Base-by-base conservation (phyloP, 2,113 vertebrate species). In the Ranitomeya variabilis region DNA sequence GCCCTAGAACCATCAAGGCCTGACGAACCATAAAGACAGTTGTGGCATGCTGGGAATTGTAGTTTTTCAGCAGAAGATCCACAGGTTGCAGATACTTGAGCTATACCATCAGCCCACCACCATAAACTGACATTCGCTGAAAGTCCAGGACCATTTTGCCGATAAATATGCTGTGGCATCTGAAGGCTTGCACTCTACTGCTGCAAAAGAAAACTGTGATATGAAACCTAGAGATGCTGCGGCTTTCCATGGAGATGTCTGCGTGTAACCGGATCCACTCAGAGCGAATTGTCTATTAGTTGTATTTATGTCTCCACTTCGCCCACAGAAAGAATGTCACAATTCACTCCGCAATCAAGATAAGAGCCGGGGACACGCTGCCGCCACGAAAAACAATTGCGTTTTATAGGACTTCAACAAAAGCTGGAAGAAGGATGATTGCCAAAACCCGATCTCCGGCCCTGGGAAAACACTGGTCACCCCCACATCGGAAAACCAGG, bases 81-180 rank as follows among this genome's bases (percentile, higher is more conserved):
- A 16, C 59, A 60, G 59, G 59, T 60, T 60, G 14, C 59, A 60
- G 59, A 60, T 60, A 6, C 2, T 60, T 60, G 14, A 60, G 14
- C 13, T 16, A 16, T 14, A 15, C 13, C 12, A 15, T 14, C 4
- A 60, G 15, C 59, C 16, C 14, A 60, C 59, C 15, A 45, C 37
- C 37, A 45, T 45, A 45, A 45, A 3, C 37, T 45, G 37, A 45
- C 3, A 3, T 4, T 45, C 37, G 37, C 37, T 3, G 3, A 45
- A 45, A 45, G 37, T 45, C 37, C 5, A 45, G 37, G 37, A 45
- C 37, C 37, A 45, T 45, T 45, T 45, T 45, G 54, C 74, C n/a
- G 57, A 85, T 59, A 85, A 85, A 85, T n/a, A 74, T 55, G 83
- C 57, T 37, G 37, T 57, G 83, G 83, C 23, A 85, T 73, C 19